Percentiles rank a stretch among this genome's conserved stretches.
Conservation (phyloP, 2,113 vertebrate species). For the Mugil cephalus region DNA sequence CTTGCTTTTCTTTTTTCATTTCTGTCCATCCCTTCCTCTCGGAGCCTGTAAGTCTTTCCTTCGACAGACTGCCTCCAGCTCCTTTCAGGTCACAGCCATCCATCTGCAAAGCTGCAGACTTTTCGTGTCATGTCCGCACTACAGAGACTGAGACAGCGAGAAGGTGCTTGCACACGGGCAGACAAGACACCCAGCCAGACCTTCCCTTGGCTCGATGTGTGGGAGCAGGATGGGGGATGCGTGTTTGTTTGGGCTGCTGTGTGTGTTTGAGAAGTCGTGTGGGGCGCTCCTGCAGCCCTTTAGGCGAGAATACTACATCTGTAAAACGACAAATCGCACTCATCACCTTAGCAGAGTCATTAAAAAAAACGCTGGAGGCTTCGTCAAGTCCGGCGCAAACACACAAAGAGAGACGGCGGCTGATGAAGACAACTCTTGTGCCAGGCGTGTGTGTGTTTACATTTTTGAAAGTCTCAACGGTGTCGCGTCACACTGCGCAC, state of each 20-base stretch:
- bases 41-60: background rate
- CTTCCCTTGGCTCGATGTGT: constrained; percentile 19
- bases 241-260: constrained; percentile 31
- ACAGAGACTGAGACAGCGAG: constrained; percentile 6
- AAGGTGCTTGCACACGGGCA: constrained; percentile 8
- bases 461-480: constrained; percentile 12
- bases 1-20: background rate
- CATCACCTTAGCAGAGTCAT: constrained; percentile 49
- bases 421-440: constrained; percentile 2
- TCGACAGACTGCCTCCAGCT: background rate
- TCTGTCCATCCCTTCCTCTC: background rate
- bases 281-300: constrained; percentile 18
- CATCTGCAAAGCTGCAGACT: constrained; percentile 37
- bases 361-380: constrained; percentile 43
- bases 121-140: constrained; percentile 24
- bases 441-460: constrained; percentile 3
- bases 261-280: constrained; percentile 16
- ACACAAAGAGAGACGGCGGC: background rate
- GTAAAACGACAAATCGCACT: constrained; percentile 59
- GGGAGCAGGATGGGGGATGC: constrained; percentile 18
- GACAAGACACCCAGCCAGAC: constrained; percentile 20
- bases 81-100: constrained; percentile 40
- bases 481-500: background rate
- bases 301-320: constrained; percentile 33
- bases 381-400: background rate